Base-by-base conservation (phyloP, 2,113 vertebrate species). In the Cyprinodon brontotheroides region DNA sequence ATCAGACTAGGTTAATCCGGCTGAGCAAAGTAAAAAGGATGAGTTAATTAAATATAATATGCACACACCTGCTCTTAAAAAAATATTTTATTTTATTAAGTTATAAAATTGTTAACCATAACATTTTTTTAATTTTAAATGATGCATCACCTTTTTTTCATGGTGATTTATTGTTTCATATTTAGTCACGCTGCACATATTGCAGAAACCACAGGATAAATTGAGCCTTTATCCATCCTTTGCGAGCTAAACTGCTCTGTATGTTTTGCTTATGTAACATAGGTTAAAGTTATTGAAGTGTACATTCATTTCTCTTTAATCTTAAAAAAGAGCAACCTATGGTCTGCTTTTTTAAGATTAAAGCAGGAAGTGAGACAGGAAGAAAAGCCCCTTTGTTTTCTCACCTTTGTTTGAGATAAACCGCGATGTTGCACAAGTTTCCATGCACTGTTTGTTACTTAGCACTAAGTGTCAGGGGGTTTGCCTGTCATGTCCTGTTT, bases 401-500 rank as follows among this genome's bases (percentile, higher is more conserved):
- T 70, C 41, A 79, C 72, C 13, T 38, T 4, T 11, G 11, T 64
- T 37, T 77, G 63, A 77, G 60, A 75, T 22, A 9, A 12, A 74
- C 79, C 76, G 75, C 85, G 74, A 38, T 11, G 10, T n/a, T 61
- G 72, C 45, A 41, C 0, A 68, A 74, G 75, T 86, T 86, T 85
- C 83, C 80, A 64, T 77, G 10, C 63, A 50, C 50, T 53, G 57
- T 4, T 73, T 48, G 20, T 17, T 39, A 41, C 38, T 57, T 68
- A 59, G 12, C 0, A 29, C 50, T 38, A 0, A 62, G 12, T 65
- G 22, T 65, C 37, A 13, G 1, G 22, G 6, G 61, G 1, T 69
- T 43, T 13, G 2, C 0, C 0, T 71, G 57, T 38, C n/a, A 47
- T 8, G 63, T 3, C 3, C 14, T 41, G 17, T 39, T 37, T 57